Evolutionary conservation across 2,797 vertebrate genomes (phyloP), one percentile per base, ranked within the genome.

Genomic region (Takifugu rubripes): DNA sequence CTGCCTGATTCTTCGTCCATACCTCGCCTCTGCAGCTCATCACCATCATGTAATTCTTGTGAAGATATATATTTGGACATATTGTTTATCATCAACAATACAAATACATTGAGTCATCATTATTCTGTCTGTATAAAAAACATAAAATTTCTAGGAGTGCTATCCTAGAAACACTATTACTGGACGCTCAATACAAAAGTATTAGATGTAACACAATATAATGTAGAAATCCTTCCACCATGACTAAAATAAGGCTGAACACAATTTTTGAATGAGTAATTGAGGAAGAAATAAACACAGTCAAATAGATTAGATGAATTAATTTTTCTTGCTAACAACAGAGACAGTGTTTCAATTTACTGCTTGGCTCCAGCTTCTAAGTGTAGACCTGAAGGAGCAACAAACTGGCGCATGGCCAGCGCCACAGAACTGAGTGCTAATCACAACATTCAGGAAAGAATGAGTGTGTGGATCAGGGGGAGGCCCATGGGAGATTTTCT

Each of bases 401-500:
- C 54, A 70, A 61, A 52, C 72, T 82, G 79, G 81, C 79, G 54
- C 70, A 59, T 61, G 70, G 43, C 71, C 77, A 78, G 79, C 65
- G 3, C 61, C 40, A 60, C 60, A 61, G 68, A 62, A 64, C 57
- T 17, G 67, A 72, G 65, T 59, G 74, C 67, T 78, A 79, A 84
- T 81, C 75, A 75, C 56, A 63, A 70, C 63, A 70, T 69, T 72
- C 67, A 66, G 77, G 66, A 79, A 82, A 75, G 72, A 79, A 73
- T 65, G 67, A 83, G 65, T 43, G 17, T 73, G 61, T 56, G 79
- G 70, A 59, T 74, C 64, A 56, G 43, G 56, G 25, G 25, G 52
- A 68, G 68, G 49, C 59, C 68, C 42, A 50, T 58, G 78, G 76
- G 79, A 78, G 58, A 44, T 33, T 70, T 58, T 60, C 43, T 64